A percentile compares a stretch with the other conserved stretches of the same genome.
These are phyloP conservation scores for Amorpha juglandis DNA, from an alignment of 2,888 invertebrate genomes.

Conservation along the genomic window DNA sequence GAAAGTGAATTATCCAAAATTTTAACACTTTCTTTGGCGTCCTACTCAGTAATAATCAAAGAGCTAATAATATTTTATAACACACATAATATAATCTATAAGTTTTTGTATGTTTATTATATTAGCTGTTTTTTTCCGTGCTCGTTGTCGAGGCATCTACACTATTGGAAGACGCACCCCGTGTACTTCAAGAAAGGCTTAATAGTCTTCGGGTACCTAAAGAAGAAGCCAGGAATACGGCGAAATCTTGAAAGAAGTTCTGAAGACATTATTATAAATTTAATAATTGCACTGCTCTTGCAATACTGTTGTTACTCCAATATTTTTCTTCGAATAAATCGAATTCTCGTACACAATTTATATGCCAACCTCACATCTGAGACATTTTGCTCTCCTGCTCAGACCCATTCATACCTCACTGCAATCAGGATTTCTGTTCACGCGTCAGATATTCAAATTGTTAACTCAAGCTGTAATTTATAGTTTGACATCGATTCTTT, in stretches of 20 bases:
- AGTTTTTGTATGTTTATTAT: too few species aligned
- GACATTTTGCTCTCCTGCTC: slow-evolving; percentile 55
- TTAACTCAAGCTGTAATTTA: not conserved
- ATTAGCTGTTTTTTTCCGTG: not conserved
- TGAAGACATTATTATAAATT: not conserved
- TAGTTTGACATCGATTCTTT: too few species aligned
- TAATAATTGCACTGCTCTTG: slow-evolving; percentile 52
- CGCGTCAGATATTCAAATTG: not conserved
- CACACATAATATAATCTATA: not conserved
- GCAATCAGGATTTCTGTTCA: slow-evolving; percentile 63
- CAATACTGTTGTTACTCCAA: slow-evolving; percentile 42
- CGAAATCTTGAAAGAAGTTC: not conserved
- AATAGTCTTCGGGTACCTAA: not conserved
- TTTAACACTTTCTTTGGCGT: too few species aligned
- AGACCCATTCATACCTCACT: slow-evolving; percentile 53
- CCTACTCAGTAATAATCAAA: too few species aligned
- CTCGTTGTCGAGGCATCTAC: not conserved
- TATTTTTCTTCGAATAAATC: slow-evolving; percentile 54
- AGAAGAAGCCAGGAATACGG: not conserved
- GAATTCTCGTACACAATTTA: slow-evolving; percentile 59
- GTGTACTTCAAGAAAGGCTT: not conserved
- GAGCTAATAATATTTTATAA: too few species aligned
- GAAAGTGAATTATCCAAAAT: too few species aligned
- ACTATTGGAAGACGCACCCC: not conserved
- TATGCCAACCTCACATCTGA: slow-evolving; percentile 57